Evolutionary conservation across 2,888 invertebrate species (phyloP).

Genomic region (Bembecia ichneumoniformis): DNA sequence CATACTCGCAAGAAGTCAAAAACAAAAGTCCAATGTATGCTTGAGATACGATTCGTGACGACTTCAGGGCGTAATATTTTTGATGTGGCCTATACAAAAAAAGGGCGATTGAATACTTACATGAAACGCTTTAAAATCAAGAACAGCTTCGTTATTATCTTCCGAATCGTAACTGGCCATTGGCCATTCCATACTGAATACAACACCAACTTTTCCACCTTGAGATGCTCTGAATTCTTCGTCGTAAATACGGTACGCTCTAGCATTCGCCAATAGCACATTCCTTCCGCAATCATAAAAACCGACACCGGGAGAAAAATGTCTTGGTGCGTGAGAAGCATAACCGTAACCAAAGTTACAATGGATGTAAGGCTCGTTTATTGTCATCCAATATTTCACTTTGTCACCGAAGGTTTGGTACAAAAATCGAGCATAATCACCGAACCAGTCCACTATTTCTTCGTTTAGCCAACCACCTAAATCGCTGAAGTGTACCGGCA

Average conservation of each 20-base stretch:
- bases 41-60: no score
- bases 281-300: slow-evolving; percentile 75
- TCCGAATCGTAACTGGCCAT: slow-evolving; percentile 12
- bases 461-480: slow-evolving; percentile 30
- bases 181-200: slow-evolving; percentile 15
- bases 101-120: slow-evolving; percentile 8
- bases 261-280: slow-evolving; percentile 74
- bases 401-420: slow-evolving; percentile 66
- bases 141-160: slow-evolving; percentile 10
- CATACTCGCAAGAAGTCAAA: no score
- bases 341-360: slow-evolving; percentile 35
- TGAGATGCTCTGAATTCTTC: slow-evolving; percentile 54
- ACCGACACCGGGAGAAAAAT: slow-evolving; percentile 44
- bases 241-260: slow-evolving; percentile 69
- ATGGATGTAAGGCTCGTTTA: slow-evolving; percentile 74
- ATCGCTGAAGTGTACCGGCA: slow-evolving; percentile 43
- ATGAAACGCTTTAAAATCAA: slow-evolving; percentile 12
- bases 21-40: no score
- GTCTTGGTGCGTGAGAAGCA: slow-evolving; percentile 23
- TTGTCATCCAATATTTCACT: slow-evolving; percentile 75
- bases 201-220: slow-evolving; percentile 35
- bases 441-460: slow-evolving; percentile 30
- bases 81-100: no score
- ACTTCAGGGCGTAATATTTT: no score
- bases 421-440: slow-evolving; percentile 40